Base-by-base conservation (phyloP, 2,113 vertebrate species). In the Macaca mulatta region DNA sequence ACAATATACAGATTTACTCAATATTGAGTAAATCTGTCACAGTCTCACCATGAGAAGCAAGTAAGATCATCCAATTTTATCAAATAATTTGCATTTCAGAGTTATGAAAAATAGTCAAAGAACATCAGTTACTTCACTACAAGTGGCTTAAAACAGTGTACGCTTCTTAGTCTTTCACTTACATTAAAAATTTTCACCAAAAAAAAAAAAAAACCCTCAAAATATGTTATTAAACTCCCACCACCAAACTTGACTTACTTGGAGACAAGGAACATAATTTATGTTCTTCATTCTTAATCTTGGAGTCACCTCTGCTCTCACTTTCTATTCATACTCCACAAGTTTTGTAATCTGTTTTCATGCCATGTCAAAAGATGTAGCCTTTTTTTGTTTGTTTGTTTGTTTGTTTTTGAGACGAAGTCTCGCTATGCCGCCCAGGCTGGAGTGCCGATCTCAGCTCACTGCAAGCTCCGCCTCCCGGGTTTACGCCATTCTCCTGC, bases 21-120 rank as follows among this genome's bases (percentile, higher is more conserved):
- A 32, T 9, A 95, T 2, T 48, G 50, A 84, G 79, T 77, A 40
- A 90, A 43, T 35, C 64, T 35, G 32, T 61, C 69, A 75, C 4
- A 14, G 35, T 52, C 40, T 61, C 32, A 79, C 25, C 35, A 35
- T 1, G 38, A 70, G 50, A 55, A 90, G 32, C 27, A 78, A 81
- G 57, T n/a, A 69, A 78, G 17, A 74, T n/a, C 8, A 87, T 3
- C 35, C n/a, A 48, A 8, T 72, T 72, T 88, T 83, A 69, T 93
- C 57, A 84, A 93, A 96, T 35, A 96, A 67, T 70, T 27, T 84
- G 35, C 25, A 89, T 61, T 83, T 93, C 59, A 38, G 48, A 59
- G 45, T 69, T 64, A 35, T 2, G 5, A 18, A 78, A 69, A 93
- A 78, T 23, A 82, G 23, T 75, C 67, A 82, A 57, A 55, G 67